Evolutionary conservation across 2,888 invertebrate species (phyloP), one percentile per base, ranked within the genome.

Genomic region (Peribatodes rhomboidaria): DNA sequence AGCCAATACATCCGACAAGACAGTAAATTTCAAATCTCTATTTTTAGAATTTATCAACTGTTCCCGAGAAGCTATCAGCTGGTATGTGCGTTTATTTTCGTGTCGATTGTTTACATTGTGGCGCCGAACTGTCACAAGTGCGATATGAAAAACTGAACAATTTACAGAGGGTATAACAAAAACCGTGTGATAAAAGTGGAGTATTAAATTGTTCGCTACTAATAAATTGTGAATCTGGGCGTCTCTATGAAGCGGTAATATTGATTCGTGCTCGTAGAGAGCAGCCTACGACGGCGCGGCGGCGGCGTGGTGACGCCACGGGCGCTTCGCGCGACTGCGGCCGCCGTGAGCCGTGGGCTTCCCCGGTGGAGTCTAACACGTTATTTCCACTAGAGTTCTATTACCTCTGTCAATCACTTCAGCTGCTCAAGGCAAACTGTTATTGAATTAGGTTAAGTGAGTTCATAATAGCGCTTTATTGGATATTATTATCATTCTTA

Each of bases 291-390:
- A 71, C 68, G 75, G 68, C 72, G 76, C 78, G 82, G 84, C 22
- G 42, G 72, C 76, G 73, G 73, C 70, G 75, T 87, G 80, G 78
- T 72, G 82, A 81, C 87, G 82, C 86, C 84, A 69, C 88, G 88
- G 77, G 77, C 79, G 84, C 86, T 81, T 77, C 75, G 71, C 86
- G 85, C 88, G 86, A 91, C 92, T 92, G 90, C 84, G 82, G 83
- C 73, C 71, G 72, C 35, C 18, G 33, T 7, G 18, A 16, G 33
- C 8, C 2, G 69, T 71, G 78, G 76, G 80, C 79, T 78, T 78
- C 78, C 77, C 81, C 78, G 73, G 78, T 80, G 76, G 79, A 84
- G 76, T 72, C 79, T 77, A 76, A 68, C 74, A 69, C 74, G 75
- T 65, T 70, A 76, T 70, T 72, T 67, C 71, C 61, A 53, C 57